Evolutionary conservation across 2,797 vertebrate genomes (phyloP), one percentile per base, ranked within the genome.

Genomic region (Lerista edwardsae): DNA sequence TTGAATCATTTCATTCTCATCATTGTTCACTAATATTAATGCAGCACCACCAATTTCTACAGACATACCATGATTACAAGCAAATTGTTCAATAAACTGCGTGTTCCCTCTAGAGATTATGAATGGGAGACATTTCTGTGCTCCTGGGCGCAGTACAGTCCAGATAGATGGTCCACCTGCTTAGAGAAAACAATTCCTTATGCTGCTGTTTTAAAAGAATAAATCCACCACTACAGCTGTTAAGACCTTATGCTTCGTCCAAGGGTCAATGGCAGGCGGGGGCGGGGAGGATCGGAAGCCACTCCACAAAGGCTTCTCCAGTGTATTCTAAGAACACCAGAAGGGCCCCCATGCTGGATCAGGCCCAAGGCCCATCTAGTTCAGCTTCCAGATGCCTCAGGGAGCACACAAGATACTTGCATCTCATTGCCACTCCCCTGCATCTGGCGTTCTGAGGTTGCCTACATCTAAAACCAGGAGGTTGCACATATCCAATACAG

Each of bases 1-100:
- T 29, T 34, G 1, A 29, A 29, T 51, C 10, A 62, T 61, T 41
- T 29, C 27, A 2, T n/a, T 29, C 72, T 83, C 81, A 36, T 75
- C 81, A 14, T 31, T 14, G 61, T 72, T 55, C 29, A 12, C 61
- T 34, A 29, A 55, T 36, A 83, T 55, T 55, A 65, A 75, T 29
- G 61, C 62, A 75, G 72, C 31, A 2, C 72, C 72, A 65, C 81
- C 67, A 64, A 68, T 80, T 85, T 69, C 78, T 34, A 51, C 68
- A 61, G 77, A 39, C 78, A 68, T 74, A n/a, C 73, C 64, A 65
- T 44, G 62, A 80, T 80, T 80, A 57, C 78, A 80, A 81, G 79
- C 79, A 75, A 85, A 72, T 61, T 59, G 55, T 29, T 69, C 78
- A 67, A 39, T 34, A 59, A 72, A 72, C 62, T 57, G 51, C 23